Base-by-base conservation (phyloP, 2,113 vertebrate genomes). In the Bothrops jararaca region DNA sequence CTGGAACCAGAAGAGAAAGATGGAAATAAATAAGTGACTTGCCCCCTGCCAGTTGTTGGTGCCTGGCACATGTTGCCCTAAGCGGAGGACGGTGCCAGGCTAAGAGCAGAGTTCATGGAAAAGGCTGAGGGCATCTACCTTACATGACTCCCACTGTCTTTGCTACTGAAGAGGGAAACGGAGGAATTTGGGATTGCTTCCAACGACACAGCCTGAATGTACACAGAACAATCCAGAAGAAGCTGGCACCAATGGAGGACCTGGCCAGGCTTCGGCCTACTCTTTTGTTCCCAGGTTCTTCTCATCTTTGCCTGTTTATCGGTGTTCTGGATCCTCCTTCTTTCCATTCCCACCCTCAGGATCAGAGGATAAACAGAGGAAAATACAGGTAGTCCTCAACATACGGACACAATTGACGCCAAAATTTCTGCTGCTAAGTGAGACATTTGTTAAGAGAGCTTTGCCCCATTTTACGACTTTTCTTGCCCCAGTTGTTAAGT, bases 61-160 rank as follows among this genome's bases (percentile, higher is more conserved):
- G 86, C 93, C 91, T 0, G 0, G 87, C 0, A 0, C 0, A 0
- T 0, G 45, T 90, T 89, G 89, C 92, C 92, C 92, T 53, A 22
- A 13, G 53, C 69, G 57, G 24, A 24, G 74, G 60, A 74, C 45
- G 0, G 2, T 39, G 92, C 60, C 56, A 85, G 5, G 0, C 42
- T 56, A 90, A 45, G 42, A 92, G 88, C 0, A 3, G 64, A 80
- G 91, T 45, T 29, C 3, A 57, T 48, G n/a, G 10, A 45, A 29
- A 26, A 53, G 92, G n/a, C 0, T 0, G 6, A 53, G 0, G 0
- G 13, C 0, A 8, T 53, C 91, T 20, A 15, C 42, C 15, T 89
- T 52, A n/a, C 3, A 23, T 0, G 0, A 0, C 20, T 58, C 48
- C 88, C 89, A 91, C 23, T 2, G 9, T 54, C 80, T 93, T 53